Evolutionary conservation across 2,113 vertebrate genomes (phyloP), one percentile per base, ranked within the genome.

Genomic region (Eurystomus gularis): DNA sequence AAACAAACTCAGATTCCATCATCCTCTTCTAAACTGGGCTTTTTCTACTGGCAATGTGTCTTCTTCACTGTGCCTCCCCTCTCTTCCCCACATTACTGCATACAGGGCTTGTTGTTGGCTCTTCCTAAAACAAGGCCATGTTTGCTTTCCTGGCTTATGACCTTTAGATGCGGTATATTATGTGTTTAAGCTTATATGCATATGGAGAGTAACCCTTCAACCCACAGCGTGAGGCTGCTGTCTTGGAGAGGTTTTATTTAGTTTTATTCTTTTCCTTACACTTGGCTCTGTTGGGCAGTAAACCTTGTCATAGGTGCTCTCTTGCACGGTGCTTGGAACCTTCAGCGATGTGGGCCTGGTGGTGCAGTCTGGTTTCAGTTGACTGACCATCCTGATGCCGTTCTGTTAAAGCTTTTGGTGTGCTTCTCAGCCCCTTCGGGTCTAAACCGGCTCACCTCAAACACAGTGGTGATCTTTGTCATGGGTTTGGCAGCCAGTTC

Each of bases 321-420:
- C 33, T 85, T 79, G 8, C 42, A 57, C 51, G 65, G 82, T 61
- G 51, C 25, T 28, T 18, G 19, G 37, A 90, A 10, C 15, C 20
- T n/a, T 29, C 25, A 11, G 68, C 51, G 52, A 25, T 3, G 7
- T 25, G 28, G 23, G 73, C 28, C 33, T 62, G 70, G 14, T 54
- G 35, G 35, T 39, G 57, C 65, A 65, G 61, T 82, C 46, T 82
- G 84, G 19, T 51, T 12, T 97, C 94, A 98, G 51, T 58, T 86
- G 81, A 91, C 60, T 51, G 91, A 61, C 98, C 99, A 99, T 31
- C 99, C 99, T 7, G 96, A 98, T 2, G 99, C 99, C 0, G 94
- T 98, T 96, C 99, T 98, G 86, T 99, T 99, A 95, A 99, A 99
- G 97, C 98, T 99, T 97, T 98, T 98, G 77, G 39, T 29, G 52